Conservation (phyloP, 2,113 vertebrate species). For the Silurus asotus region DNA sequence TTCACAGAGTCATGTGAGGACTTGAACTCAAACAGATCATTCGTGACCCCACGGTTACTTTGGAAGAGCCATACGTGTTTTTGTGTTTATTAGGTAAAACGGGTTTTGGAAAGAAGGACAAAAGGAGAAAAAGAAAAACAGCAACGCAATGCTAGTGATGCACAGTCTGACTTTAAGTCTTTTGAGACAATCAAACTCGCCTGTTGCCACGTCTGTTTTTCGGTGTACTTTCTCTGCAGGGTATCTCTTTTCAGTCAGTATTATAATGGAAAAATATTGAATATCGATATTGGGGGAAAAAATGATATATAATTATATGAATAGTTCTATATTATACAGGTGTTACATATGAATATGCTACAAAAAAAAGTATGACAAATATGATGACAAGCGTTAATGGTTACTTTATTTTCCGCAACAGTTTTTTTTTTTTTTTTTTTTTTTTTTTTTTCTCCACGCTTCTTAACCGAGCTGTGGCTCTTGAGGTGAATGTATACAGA, state of each 20-base stretch:
- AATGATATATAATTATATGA: constrained; percentile 57
- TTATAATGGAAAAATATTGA: constrained; percentile 70
- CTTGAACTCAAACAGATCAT: constrained; percentile 64
- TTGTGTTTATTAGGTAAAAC: constrained; percentile 15
- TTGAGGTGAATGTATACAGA: constrained; percentile 73
- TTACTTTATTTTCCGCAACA: constrained; percentile 48
- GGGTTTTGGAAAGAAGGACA: constrained; percentile 21
- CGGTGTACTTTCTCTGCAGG: constrained; percentile 73
- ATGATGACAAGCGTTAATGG: constrained; percentile 44
- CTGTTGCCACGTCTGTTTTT: constrained; percentile 68
- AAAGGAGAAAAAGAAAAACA: not conserved
- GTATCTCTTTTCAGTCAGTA: constrained; percentile 73
- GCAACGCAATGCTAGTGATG: constrained; percentile 56
- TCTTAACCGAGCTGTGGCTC: constrained; percentile 60
- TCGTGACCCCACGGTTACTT: constrained; percentile 41
- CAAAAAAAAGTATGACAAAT: constrained; percentile 53
- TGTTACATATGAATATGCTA: constrained; percentile 78
- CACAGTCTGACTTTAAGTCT: constrained; percentile 62
- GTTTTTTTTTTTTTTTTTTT: constrained; percentile 56
- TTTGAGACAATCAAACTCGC: constrained; percentile 75
- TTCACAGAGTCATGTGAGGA: constrained; percentile 40
- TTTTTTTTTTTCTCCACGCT: constrained; percentile 66
- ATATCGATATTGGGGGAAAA: constrained; percentile 44
- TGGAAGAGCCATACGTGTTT: constrained; percentile 39
- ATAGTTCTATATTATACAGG: constrained; percentile 70